Percentiles rank a stretch among this genome's conserved stretches.
These are phyloP conservation scores for Capitulum mitella DNA, from an alignment of 2,888 invertebrate species.

Conservation along the genomic window DNA sequence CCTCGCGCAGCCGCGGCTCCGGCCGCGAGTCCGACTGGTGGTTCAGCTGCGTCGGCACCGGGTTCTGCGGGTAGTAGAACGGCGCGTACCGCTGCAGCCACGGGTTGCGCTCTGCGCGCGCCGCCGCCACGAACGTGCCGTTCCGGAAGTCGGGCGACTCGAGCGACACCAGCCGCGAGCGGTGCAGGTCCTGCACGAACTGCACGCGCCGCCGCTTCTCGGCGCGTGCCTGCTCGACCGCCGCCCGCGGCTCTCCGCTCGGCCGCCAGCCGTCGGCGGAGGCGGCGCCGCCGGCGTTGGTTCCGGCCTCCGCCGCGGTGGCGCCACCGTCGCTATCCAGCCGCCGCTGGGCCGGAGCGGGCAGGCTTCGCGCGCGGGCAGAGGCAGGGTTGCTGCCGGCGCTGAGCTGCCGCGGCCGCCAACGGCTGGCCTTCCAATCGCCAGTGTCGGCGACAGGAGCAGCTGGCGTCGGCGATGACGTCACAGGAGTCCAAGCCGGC, in stretches of 20 bases:
- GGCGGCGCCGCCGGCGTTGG: background rate
- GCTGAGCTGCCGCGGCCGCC: background rate
- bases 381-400: background rate
- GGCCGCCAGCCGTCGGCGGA: background rate
- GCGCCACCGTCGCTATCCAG: background rate
- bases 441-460: background rate
- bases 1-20: background rate
- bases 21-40: background rate
- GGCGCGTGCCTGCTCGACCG: background rate
- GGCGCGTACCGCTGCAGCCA: conserved; percentile 23
- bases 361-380: background rate
- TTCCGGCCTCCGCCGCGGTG: background rate
- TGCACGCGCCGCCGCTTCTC: background rate
- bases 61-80: conserved; percentile 25
- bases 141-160: background rate
- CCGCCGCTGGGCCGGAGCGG: background rate
- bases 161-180: background rate
- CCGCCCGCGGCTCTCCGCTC: no score
- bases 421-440: background rate
- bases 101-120: background rate
- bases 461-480: background rate
- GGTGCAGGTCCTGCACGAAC: background rate
- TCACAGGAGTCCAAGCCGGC: background rate
- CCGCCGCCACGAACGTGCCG: background rate
- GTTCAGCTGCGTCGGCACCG: conserved; percentile 15